These are phyloP conservation scores for Pseudomyrmex sp. DNA, from an alignment of 1,140 invertebrate genomes.

Conservation along the genomic window DNA sequence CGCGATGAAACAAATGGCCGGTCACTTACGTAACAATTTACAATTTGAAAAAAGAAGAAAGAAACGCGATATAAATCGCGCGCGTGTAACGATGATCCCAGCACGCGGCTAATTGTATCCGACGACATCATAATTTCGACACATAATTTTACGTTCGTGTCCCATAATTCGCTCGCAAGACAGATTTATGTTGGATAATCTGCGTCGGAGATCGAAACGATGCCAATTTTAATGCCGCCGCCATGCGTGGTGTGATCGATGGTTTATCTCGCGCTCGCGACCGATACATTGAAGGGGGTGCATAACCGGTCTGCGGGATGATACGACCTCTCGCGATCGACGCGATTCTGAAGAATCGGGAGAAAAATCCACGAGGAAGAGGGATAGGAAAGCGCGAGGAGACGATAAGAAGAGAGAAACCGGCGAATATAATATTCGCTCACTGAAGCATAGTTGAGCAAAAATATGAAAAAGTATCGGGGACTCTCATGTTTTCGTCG, in stretches of 20 bases:
- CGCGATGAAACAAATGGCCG: too few species aligned
- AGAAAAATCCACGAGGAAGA: neutral
- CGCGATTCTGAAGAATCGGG: neutral
- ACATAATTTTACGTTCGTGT: conserved; percentile 42
- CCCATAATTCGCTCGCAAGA: conserved; percentile 34
- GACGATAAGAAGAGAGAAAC: conserved; percentile 29
- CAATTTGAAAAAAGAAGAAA: neutral
- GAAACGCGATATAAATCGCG: conserved; percentile 28
- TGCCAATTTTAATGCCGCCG: conserved; percentile 35
- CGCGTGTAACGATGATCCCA: conserved; percentile 7
- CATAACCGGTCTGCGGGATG: conserved; percentile 22
- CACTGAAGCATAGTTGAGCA: neutral
- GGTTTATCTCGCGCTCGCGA: neutral
- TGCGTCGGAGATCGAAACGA: conserved; percentile 32
- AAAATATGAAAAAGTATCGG: neutral
- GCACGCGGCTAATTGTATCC: conserved; percentile 31
- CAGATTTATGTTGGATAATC: conserved; percentile 58
- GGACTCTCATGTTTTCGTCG: neutral
- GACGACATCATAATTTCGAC: conserved; percentile 52
- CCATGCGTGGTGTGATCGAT: conserved; percentile 30
- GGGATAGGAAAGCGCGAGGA: conserved; percentile 8
- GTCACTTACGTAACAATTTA: too few species aligned
- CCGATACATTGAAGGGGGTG: conserved; percentile 18
- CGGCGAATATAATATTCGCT: conserved; percentile 8
- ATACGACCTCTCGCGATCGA: neutral